These are phyloP conservation scores for Himalopsyche kuldschensis DNA, from an alignment of 2,888 invertebrate species.

Conservation along the genomic window DNA sequence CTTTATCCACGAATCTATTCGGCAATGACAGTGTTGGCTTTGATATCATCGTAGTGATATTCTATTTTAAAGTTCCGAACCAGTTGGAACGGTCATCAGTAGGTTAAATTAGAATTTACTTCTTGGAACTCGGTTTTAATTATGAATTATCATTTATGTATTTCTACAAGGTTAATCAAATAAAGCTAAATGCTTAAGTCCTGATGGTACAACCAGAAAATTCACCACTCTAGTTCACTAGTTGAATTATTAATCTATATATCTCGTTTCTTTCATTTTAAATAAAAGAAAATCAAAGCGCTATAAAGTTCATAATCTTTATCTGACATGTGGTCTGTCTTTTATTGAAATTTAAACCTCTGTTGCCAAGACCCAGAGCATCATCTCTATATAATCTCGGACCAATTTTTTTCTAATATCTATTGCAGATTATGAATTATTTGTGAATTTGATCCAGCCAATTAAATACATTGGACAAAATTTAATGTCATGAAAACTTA, in stretches of 20 bases:
- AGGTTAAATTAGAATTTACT: no score
- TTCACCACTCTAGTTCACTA: no score
- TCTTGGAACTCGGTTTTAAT: no score
- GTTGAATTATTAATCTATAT: no score
- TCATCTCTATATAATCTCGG: no score
- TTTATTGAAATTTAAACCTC: constrained; percentile 51
- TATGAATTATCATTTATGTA: no score
- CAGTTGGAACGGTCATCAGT: constrained; percentile 51
- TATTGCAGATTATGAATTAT: background rate
- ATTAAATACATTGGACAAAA: background rate
- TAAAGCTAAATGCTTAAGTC: no score
- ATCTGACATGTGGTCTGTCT: no score
- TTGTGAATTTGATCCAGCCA: background rate
- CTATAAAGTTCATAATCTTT: background rate
- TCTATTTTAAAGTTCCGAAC: constrained; percentile 65
- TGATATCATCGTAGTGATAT: constrained; percentile 68
- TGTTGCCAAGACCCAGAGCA: constrained; percentile 60
- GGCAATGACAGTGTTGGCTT: constrained; percentile 63
- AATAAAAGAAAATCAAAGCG: background rate
- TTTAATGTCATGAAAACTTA: background rate
- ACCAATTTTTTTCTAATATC: no score
- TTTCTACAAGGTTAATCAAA: no score
- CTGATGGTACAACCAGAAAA: no score
- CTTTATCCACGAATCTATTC: constrained; percentile 61
- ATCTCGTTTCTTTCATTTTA: background rate